Evolutionary conservation across 2,888 invertebrate genomes (phyloP).

Genomic region (Apodemia hepburni): DNA sequence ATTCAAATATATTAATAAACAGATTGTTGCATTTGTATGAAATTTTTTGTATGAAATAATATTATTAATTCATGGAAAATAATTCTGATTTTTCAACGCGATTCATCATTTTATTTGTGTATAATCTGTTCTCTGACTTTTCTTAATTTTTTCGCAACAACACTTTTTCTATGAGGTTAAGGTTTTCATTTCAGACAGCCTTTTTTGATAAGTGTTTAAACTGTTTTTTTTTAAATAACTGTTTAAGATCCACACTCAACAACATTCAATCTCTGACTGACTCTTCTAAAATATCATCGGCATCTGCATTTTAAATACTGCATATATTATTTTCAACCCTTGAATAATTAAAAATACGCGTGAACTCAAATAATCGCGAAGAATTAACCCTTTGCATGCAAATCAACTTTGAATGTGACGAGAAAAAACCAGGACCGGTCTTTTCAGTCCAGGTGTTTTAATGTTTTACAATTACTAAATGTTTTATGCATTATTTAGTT

Average conservation of each 20-base stretch:
- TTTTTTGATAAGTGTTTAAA: background rate
- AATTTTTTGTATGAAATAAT: too few species aligned
- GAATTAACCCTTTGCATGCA: slow-evolving; percentile 77
- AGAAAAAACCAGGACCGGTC: slow-evolving; percentile 61
- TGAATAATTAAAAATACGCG: slow-evolving; percentile 80
- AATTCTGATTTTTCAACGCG: too few species aligned
- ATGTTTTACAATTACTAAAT: slow-evolving; percentile 46
- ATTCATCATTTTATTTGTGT: too few species aligned
- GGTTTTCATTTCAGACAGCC: slow-evolving; percentile 19
- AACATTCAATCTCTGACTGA: slow-evolving; percentile 59
- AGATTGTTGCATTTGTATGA: too few species aligned
- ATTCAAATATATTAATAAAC: too few species aligned
- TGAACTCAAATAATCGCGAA: slow-evolving; percentile 73
- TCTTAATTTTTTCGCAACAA: background rate
- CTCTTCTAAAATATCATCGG: slow-evolving; percentile 49
- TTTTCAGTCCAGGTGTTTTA: slow-evolving; percentile 57
- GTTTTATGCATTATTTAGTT: background rate
- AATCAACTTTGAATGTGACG: slow-evolving; percentile 58
- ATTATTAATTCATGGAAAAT: too few species aligned
- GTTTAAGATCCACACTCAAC: slow-evolving; percentile 51
- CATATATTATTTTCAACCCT: slow-evolving; percentile 70
- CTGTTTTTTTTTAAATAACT: slow-evolving; percentile 1
- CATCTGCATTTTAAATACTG: slow-evolving; percentile 56
- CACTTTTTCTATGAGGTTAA: slow-evolving; percentile 22
- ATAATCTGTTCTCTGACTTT: too few species aligned